phyloP scores from a whole-genome alignment of 2,888 invertebrate species.

The Stegana nigrithorax region DNA sequence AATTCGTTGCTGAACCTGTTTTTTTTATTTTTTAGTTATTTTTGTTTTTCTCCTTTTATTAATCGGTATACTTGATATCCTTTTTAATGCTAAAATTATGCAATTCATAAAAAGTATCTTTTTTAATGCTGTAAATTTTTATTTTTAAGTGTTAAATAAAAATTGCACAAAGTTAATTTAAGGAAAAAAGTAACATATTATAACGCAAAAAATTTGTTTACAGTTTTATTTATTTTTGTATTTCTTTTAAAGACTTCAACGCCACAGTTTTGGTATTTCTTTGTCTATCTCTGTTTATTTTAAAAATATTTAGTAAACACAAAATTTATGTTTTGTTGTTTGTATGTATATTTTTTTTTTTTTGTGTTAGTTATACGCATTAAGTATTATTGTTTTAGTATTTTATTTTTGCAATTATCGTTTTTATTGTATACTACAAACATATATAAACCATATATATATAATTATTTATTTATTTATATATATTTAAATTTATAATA shows the following conservation, averaged over 20 bases:
- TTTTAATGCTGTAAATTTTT: constrained; percentile 11
- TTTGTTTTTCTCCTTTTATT: constrained; percentile 32
- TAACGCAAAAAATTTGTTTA: background rate
- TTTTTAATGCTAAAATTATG: constrained; percentile 50
- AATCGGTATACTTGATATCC: constrained; percentile 66
- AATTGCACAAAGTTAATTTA: constrained; percentile 28
- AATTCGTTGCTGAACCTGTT: background rate
- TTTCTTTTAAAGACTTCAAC: background rate
- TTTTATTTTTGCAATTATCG: constrained; percentile 20
- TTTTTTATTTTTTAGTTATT: constrained; percentile 28
- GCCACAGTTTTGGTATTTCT: constrained; percentile 35
- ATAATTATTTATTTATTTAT: constrained; percentile 30
- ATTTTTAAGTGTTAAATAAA: constrained; percentile 20
- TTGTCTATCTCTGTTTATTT: constrained; percentile 20
- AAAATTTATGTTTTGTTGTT: background rate
- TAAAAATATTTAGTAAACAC: background rate
- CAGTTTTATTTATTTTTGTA: constrained; percentile 1
- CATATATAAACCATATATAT: constrained; percentile 28
- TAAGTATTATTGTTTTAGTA: constrained; percentile 9
- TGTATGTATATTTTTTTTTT: constrained; percentile 14
- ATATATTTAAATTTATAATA: constrained; percentile 51
- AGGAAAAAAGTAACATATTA: constrained; percentile 34
- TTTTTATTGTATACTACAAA: constrained; percentile 46
- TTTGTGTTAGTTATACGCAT: no score
- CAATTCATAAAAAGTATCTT: constrained; percentile 25